Base-by-base conservation (phyloP, 2,888 invertebrate species). In the Eumerus sabulonum region DNA sequence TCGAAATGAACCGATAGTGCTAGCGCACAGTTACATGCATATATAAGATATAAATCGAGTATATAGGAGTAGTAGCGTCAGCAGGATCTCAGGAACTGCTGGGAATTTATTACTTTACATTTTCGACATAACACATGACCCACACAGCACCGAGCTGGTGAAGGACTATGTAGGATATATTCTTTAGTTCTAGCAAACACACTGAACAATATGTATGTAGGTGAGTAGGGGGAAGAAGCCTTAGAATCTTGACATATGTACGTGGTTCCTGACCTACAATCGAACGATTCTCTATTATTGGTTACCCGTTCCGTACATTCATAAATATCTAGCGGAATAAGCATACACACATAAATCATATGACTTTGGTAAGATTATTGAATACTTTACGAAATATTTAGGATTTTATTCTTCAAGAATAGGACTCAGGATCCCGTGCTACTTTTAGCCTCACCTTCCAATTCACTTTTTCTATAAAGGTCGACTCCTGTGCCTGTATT, bases 391-490 rank as follows among this genome's bases (percentile, higher is more conserved):
- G 59, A 44, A 60, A 66, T 60, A 71, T 60, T 60, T 64, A 5
- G 48, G 68, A 76, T 70, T 70, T 64, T n/a, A n/a, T 48, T 59
- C 50, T 16, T 7, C 7, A 7, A 27, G 7, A 27, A 4, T 27
- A n/a, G 54, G 38, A 60, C 48, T 35, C 17, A 9, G 12, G 27
- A 18, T 14, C 18, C 5, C 53, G 27, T 27, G 3, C 19, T 1
- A 11, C n/a, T n/a, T n/a, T n/a, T n/a, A n/a, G n/a, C n/a, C n/a
- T n/a, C 13, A n/a, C 13, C 14, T 18, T 40, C 19, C 9, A 67
- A 60, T 72, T 71, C 51, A 64, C 71, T 76, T 76, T 60, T 45
- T 72, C 38, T 62, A 66, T 66, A 44, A 50, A 57, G 62, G 38
- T 35, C 42, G 62, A 42, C 57, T 68, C 62, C 53, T 35, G 51